Base-by-base conservation (phyloP, 1,140 invertebrate genomes). In the Bombus fervidus region DNA sequence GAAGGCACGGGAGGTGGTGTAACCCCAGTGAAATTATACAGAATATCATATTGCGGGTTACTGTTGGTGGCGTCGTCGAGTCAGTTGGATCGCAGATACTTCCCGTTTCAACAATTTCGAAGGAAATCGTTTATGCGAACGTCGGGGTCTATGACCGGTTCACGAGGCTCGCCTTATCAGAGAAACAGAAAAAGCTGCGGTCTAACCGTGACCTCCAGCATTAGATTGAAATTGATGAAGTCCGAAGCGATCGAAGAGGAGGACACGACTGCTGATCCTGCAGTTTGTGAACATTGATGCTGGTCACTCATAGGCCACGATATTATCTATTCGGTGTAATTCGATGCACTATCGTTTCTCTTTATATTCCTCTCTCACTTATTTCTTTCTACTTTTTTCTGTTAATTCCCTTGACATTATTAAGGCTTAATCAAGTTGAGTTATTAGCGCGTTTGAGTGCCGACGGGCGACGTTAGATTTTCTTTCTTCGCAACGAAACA, bases 71-170 rank as follows among this genome's bases (percentile, higher is more conserved):
- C 83, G 86, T 78, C 77, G 86, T 78, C 77, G 31, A 68, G 68
- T 89, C 85, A 77, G 3, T 78, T 59, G 28, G 41, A 86, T 59
- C 73, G 66, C 6, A 39, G 53, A 53, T 71, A 83, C 83, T 86
- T 57, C 72, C 62, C 74, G 34, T 57, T 57, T 68, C 59, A n/a
- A 62, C 59, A 62, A 62, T 77, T 83, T 77, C 85, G 74, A 86
- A 47, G 66, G 41, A 71, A 57, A 81, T 84, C 73, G 77, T 83
- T 71, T 34, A 53, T 9, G 10, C 53, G 43, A 86, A 59, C 34
- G 77, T 66, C 34, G 82, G 79, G 86, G 88, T 92, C 92, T 93
- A 93, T 93, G 92, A 93, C 87, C 88, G 87, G 82, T 83, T 88
- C 86, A 90, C 76, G 83, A 81, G 43, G 28, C 12, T 31, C 43